These are phyloP conservation scores for Pseudeuparius sepicola DNA, from an alignment of 2,888 invertebrate genomes.

Conservation along the genomic window DNA sequence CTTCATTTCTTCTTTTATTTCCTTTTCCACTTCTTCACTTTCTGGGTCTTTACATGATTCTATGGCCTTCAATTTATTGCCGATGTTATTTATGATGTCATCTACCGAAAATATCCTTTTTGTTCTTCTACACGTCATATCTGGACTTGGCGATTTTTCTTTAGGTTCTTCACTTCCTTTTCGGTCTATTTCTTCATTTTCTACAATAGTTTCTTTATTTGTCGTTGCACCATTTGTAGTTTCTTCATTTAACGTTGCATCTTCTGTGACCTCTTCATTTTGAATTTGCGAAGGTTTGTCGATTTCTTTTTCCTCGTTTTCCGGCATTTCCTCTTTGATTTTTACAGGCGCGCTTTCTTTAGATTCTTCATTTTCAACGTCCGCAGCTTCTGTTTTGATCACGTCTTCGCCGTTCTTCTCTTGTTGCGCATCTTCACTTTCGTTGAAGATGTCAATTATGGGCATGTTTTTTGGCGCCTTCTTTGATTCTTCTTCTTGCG, in stretches of 20 bases:
- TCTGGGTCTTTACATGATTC: too few relatives aligned
- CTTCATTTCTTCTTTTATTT: conserved; percentile 9
- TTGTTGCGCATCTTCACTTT: conserved; percentile 5
- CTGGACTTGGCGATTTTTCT: background rate
- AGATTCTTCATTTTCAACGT: conserved; percentile 13
- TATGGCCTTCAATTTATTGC: conserved; percentile 14
- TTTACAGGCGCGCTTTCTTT: background rate
- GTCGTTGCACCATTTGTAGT: background rate
- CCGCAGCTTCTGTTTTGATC: conserved; percentile 2
- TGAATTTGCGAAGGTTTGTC: background rate
- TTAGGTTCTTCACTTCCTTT: conserved; percentile 9
- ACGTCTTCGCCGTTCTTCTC: conserved; percentile 6
- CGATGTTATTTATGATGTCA: conserved; percentile 32
- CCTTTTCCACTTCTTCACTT: conserved; percentile 10
- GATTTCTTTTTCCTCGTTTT: background rate
- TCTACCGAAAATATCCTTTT: conserved; percentile 32
- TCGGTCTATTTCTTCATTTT: conserved; percentile 1
- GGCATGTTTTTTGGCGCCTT: conserved; percentile 21
- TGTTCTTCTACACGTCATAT: conserved; percentile 11
- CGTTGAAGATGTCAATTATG: conserved; percentile 21
- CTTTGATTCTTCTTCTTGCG: conserved; percentile 12
- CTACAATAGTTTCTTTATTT: background rate
- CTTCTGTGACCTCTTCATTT: background rate
- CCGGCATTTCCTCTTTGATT: too few relatives aligned
- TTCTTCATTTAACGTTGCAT: background rate